A percentile compares a stretch with the other conserved stretches of the same genome.
Conservation (phyloP, 2,797 vertebrate species). For the Clangula hyemalis region DNA sequence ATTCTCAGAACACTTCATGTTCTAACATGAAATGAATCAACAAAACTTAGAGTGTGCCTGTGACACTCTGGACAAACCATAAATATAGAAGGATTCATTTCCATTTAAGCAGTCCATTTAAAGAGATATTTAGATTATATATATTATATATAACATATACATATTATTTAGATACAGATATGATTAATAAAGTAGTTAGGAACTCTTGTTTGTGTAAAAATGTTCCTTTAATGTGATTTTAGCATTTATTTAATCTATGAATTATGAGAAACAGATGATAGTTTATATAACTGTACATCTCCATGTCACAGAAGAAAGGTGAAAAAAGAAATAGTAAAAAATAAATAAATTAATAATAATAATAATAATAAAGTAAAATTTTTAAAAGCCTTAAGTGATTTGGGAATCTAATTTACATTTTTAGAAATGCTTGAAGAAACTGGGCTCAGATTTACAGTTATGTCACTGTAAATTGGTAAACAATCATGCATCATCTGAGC, state of each 20-base stretch:
- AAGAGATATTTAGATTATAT: neutral
- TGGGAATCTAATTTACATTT: neutral
- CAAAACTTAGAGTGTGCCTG: neutral
- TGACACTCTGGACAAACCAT: neutral
- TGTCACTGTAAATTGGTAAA: neutral
- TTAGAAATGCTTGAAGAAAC: neutral
- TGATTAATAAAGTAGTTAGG: neutral
- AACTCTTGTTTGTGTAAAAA: neutral
- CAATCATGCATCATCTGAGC: neutral
- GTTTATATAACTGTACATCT: neutral
- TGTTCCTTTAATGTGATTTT: neutral
- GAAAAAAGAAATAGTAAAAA: neutral
- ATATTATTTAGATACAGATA: neutral
- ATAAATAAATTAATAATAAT: too few relatives aligned
- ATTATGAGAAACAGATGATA: neutral
- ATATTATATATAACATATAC: neutral
- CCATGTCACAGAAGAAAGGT: neutral
- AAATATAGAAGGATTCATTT: neutral
- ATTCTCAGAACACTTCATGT: neutral
- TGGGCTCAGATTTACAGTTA: neutral
- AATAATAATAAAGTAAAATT: neutral
- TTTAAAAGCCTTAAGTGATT: neutral
- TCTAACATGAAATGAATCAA: neutral
- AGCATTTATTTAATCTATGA: neutral
- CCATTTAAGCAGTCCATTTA: neutral